These are phyloP conservation scores for Botrylloides violaceus DNA, from an alignment of 23 tunicate genomes.

Conservation along the genomic window DNA sequence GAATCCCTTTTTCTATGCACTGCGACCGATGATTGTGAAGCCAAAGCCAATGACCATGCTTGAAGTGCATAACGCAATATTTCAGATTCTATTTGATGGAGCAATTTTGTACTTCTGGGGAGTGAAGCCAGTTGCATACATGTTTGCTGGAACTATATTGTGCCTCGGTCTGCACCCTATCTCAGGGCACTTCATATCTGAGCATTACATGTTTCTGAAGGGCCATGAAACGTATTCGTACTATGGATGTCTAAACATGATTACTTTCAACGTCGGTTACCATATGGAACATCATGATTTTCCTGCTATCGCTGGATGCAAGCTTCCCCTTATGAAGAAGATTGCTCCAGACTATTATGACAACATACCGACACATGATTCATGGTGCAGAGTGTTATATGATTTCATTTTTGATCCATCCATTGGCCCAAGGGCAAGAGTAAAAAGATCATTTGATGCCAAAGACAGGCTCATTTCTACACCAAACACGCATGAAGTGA, in stretches of 20 bases:
- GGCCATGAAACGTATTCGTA: slow-evolving; percentile 95
- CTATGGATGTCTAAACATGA: slow-evolving; percentile 71
- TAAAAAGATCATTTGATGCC: slow-evolving; percentile 42
- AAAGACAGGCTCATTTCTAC: not conserved
- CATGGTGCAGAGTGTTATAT: slow-evolving; percentile 92
- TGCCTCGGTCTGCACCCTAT: slow-evolving; percentile 91
- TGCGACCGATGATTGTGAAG: slow-evolving; percentile 78
- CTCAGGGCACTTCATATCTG: slow-evolving; percentile 93
- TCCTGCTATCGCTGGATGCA: slow-evolving; percentile 86
- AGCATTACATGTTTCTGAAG: slow-evolving; percentile 95
- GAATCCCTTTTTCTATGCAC: slow-evolving; percentile 82
- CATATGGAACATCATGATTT: slow-evolving; percentile 98
- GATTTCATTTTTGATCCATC: slow-evolving; percentile 92
- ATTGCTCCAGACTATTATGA: slow-evolving; percentile 97
- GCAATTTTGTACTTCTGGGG: slow-evolving; percentile 82
- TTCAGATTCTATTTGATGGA: slow-evolving; percentile 72
- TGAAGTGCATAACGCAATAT: slow-evolving; percentile 75
- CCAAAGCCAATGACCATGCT: slow-evolving; percentile 84
- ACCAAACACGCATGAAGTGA: not conserved
- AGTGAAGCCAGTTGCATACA: slow-evolving; percentile 65
- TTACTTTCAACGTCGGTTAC: slow-evolving; percentile 97
- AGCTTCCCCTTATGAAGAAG: slow-evolving; percentile 85
- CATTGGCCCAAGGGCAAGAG: slow-evolving; percentile 81
- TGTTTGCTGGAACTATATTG: slow-evolving; percentile 63
- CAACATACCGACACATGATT: slow-evolving; percentile 72